Conservation (phyloP, 2,888 invertebrate species). For the Xestia xanthographa region DNA sequence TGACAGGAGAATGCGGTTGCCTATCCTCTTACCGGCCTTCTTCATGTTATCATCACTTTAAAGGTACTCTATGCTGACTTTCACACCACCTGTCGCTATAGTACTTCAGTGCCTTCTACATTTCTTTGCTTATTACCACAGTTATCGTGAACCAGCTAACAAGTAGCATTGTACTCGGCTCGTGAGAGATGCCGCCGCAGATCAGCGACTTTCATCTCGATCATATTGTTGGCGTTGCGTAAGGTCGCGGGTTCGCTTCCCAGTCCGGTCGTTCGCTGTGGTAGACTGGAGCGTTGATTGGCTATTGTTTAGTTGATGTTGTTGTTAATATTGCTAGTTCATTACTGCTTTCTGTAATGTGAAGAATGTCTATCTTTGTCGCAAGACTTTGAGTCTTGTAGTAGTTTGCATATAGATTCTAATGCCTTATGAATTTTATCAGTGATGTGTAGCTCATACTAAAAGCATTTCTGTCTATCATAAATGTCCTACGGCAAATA, state of each 20-base stretch:
- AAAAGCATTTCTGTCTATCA: too few species aligned
- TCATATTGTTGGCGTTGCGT: slow-evolving; percentile 59
- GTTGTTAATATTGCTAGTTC: slow-evolving; percentile 26
- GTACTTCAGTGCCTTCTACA: background rate
- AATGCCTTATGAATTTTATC: background rate
- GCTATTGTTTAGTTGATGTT: slow-evolving; percentile 40
- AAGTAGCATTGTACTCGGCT: slow-evolving; percentile 29
- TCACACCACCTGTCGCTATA: background rate
- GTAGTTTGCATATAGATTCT: background rate
- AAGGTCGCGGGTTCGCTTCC: slow-evolving; percentile 60
- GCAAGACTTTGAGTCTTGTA: background rate
- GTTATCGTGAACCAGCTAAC: slow-evolving; percentile 32
- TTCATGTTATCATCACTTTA: background rate
- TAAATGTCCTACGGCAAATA: too few species aligned
- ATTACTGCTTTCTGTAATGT: background rate
- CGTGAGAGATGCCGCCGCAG: slow-evolving; percentile 50
- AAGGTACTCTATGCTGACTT: background rate
- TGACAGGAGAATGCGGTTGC: background rate
- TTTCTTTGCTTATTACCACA: slow-evolving; percentile 8
- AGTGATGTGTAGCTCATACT: background rate
- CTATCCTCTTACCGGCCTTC: background rate
- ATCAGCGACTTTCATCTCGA: slow-evolving; percentile 65
- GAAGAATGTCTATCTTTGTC: background rate
- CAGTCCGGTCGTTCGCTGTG: slow-evolving; percentile 38
- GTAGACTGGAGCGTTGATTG: slow-evolving; percentile 30